These are phyloP conservation scores for Gephyroberyx darwinii DNA, from an alignment of 2,797 vertebrate species.

Conservation along the genomic window DNA sequence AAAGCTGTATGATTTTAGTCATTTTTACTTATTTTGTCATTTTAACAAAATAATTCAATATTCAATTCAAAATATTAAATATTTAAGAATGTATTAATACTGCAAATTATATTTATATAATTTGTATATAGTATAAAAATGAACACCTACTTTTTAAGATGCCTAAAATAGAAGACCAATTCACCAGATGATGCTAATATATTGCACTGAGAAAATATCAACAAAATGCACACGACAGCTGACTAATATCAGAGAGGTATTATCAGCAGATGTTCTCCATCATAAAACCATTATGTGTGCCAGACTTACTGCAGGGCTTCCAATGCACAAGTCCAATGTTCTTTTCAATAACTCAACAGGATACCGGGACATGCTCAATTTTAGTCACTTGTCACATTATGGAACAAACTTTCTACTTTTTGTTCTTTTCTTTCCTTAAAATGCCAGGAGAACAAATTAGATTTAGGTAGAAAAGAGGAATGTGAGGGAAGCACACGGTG, in stretches of 20 bases:
- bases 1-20: too few relatives aligned
- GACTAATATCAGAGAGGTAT: conserved; percentile 49
- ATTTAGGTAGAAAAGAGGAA: conserved; percentile 57
- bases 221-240: neutral
- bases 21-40: too few relatives aligned
- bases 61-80: too few relatives aligned
- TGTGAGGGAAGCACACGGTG: conserved; percentile 33
- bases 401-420: conserved; percentile 19
- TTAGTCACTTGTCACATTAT: conserved; percentile 32
- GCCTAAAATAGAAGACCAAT: conserved; percentile 41
- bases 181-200: conserved; percentile 54
- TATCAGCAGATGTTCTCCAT: conserved; percentile 32
- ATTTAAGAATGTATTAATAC: conserved; percentile 10
- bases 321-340: neutral
- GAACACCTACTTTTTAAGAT: neutral
- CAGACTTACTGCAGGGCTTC: conserved; percentile 33
- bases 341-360: conserved; percentile 29
- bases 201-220: conserved; percentile 1
- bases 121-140: too few relatives aligned
- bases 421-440: conserved; percentile 32
- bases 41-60: too few relatives aligned
- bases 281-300: conserved; percentile 42
- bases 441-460: conserved; percentile 47
- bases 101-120: too few relatives aligned
- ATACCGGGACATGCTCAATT: conserved; percentile 32